Evolutionary conservation across 1,140 invertebrate genomes (phyloP), one percentile per base, ranked within the genome.

Genomic region (Zaprionus gabonicus): DNA sequence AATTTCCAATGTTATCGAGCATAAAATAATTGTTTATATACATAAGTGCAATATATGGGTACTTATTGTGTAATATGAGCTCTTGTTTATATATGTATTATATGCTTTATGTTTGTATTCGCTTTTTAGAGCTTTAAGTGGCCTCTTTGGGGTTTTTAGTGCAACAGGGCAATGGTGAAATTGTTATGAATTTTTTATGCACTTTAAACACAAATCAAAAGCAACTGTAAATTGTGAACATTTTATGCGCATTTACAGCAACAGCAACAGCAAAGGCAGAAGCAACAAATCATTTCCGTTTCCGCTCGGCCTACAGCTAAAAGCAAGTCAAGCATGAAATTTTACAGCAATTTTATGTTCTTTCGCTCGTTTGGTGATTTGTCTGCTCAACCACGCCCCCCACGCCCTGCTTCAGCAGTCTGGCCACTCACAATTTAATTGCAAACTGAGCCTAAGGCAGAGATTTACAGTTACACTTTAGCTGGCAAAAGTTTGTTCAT

Each of bases 251-350:
- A 64, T 57, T 53, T 46, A 36, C 53, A 10, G 28, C 36, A 56
- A 57, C 34, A 17, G 25, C 46, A 57, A 51, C 23, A 46, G 28
- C 57, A 59, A 23, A 2, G 23, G 23, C 23, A 23, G 71, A 56
- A 74, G 60, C 46, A 66, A 69, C 76, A 83, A 78, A 80, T 87
- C 77, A 88, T 83, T 83, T 87, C 84, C 83, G 83, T 66, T 88
- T 87, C 74, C 78, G 83, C 36, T 49, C 28, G 51, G 76, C 80
- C 82, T 56, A 74, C 70, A 64, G 67, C 46, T 51, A 20, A 51
- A 80, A 82, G 59, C 66, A 83, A 88, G 67, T 86, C 73, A 68
- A 46, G 83, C 81, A 41, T 83, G 77, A 80, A 75, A 83, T 78
- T 78, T 80, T 60, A 74, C 51, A 80, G 67, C 62, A 67, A 71